phyloP scores from a whole-genome alignment of 2,113 vertebrate species.

The Sus scrofa region T2T-Sscrofa CM000814.6:40442001-40442500 shows the following conservation, averaged over 20 bases:
- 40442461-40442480: not conserved
- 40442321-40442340: not conserved
- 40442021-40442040: fast-evolving
- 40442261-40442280: not conserved
- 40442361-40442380: slow-evolving; percentile 46
- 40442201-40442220: not conserved
- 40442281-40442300: fast-evolving
- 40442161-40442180: not conserved
- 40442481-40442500: not conserved
- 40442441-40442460: not conserved
- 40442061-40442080: not conserved
- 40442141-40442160: not conserved
- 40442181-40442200: not conserved
- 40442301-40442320: not conserved
- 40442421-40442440: not conserved
- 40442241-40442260: not conserved
- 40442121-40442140: not conserved
- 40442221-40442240: not conserved
- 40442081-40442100: not conserved
- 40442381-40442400: not conserved
- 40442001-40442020: not conserved
- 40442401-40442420: not conserved
- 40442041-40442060: not conserved
- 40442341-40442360: not conserved
- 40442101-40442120: not conserved